These are phyloP conservation scores for Neodon shergylaensis DNA, from an alignment of 2,113 vertebrate species.

Conservation along the genomic window DNA sequence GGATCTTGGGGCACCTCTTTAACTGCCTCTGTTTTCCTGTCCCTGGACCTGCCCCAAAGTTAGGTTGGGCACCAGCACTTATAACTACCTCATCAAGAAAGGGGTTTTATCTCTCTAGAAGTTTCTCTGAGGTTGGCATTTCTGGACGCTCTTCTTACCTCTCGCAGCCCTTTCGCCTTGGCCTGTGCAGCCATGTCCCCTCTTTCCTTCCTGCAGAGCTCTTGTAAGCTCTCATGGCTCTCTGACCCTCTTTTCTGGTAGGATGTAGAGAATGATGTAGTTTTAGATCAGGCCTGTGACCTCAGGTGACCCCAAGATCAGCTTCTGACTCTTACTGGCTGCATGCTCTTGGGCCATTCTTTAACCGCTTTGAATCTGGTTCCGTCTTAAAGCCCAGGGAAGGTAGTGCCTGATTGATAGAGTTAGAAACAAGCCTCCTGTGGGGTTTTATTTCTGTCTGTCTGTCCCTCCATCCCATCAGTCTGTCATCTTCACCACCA, in stretches of 20 bases:
- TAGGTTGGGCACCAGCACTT: neutral
- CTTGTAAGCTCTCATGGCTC: neutral
- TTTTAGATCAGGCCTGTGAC: neutral
- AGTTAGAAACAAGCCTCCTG: neutral
- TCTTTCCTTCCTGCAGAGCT: neutral
- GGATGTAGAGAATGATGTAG: accelerated
- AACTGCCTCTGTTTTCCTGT: neutral
- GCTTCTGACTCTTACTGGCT: neutral
- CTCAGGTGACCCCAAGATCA: neutral
- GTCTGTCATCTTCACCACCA: neutral
- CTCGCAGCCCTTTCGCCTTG: neutral
- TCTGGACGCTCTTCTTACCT: accelerated
- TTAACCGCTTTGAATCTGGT: neutral
- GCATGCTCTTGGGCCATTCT: neutral
- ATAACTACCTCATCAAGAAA: neutral
- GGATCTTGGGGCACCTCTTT: accelerated
- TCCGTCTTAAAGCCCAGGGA: neutral
- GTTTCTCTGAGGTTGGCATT: neutral
- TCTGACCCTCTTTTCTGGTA: neutral
- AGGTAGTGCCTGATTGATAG: accelerated
- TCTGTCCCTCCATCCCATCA: neutral
- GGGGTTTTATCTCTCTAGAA: neutral
- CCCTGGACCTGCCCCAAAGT: neutral
- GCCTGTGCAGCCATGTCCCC: no score
- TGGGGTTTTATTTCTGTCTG: neutral